These are phyloP conservation scores for Notolabrus celidotus DNA, from an alignment of 2,797 vertebrate genomes.

Conservation along the genomic window DNA sequence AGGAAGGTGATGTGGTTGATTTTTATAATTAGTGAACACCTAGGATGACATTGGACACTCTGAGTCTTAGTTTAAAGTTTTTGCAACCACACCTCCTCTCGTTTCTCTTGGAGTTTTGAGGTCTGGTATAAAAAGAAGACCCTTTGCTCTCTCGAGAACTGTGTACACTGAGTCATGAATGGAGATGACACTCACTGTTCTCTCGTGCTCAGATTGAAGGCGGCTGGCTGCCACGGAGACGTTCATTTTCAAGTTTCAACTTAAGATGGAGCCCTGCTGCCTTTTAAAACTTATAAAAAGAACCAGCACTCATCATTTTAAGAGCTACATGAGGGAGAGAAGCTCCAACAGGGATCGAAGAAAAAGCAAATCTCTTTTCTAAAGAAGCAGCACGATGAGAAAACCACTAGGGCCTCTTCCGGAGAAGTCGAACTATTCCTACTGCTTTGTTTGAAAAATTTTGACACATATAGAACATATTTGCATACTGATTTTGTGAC, in stretches of 20 bases:
- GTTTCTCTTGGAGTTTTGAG: constrained; percentile 42
- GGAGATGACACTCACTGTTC: constrained; percentile 38
- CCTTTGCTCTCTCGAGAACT: background rate
- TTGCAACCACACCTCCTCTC: constrained; percentile 30
- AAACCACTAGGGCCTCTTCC: constrained; percentile 15
- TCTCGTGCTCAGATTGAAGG: constrained; percentile 44
- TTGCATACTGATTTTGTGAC: constrained; percentile 7
- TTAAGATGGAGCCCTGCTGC: constrained; percentile 60
- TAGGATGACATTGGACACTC: background rate
- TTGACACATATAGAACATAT: constrained; percentile 11
- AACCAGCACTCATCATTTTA: constrained; percentile 48
- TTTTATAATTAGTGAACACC: background rate
- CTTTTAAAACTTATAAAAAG: constrained; percentile 59
- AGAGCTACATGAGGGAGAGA: constrained; percentile 40
- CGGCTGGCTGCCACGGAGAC: constrained; percentile 52
- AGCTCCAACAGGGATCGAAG: constrained; percentile 31
- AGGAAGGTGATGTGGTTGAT: background rate
- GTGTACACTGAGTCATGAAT: constrained; percentile 36
- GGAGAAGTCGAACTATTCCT: background rate
- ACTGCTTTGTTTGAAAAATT: constrained; percentile 18
- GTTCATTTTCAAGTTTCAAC: constrained; percentile 57
- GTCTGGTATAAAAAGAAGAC: constrained; percentile 27
- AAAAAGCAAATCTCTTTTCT: constrained; percentile 29
- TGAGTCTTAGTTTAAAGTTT: constrained; percentile 15
- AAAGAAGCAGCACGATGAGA: constrained; percentile 11